Base-by-base conservation (phyloP, 1,140 invertebrate genomes). In the Sinella curviseta region DNA sequence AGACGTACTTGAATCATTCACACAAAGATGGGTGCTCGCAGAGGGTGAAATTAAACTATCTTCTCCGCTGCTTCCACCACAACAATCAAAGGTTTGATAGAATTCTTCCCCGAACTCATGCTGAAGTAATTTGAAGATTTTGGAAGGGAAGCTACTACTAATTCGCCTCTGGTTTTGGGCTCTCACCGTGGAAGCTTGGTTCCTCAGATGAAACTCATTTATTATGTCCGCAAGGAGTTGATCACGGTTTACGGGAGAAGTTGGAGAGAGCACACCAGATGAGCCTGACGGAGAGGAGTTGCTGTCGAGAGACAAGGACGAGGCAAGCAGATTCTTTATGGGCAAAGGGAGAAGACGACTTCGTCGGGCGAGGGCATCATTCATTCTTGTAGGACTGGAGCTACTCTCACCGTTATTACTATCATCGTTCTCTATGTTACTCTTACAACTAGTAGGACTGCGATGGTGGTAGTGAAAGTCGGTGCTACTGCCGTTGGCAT, bases 91-190 rank as follows among this genome's bases (percentile, higher is more conserved):
- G 2, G 81, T 78, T 30, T 84, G 70, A 54, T 82, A 84, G 30
- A 84, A 84, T 36, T 84, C 83, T 60, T 84, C 80, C 24, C 83
- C 83, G 74, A 84, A 84, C 65, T 84, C 81, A 28, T 81, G 34
- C 33, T 82, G 81, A 26, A 84, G 78, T 24, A 82, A 36, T 78
- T 84, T 84, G 70, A 84, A 84, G 54, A 84, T 84, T 80, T 84
- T 84, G 0, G 83, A 84, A 24, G 83, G 83, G 76, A 84, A 84
- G 35, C 76, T 77, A 4, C 33, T 76, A 3, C 39, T 48, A 35
- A 80, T 54, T 70, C 75, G 78, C n/a, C 36, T 78, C 35, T 80
- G 77, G 35, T 60, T 80, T 39, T 78, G 35, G 12, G 24, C 33
- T 54, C 3, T 4, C n/a, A n/a, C 0, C 14, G 67, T 70, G 74